Percentiles rank a stretch among this genome's conserved stretches.
Evolutionary conservation across 2,113 vertebrate genomes (phyloP).

Genomic region (Cavia aperea): DNA sequence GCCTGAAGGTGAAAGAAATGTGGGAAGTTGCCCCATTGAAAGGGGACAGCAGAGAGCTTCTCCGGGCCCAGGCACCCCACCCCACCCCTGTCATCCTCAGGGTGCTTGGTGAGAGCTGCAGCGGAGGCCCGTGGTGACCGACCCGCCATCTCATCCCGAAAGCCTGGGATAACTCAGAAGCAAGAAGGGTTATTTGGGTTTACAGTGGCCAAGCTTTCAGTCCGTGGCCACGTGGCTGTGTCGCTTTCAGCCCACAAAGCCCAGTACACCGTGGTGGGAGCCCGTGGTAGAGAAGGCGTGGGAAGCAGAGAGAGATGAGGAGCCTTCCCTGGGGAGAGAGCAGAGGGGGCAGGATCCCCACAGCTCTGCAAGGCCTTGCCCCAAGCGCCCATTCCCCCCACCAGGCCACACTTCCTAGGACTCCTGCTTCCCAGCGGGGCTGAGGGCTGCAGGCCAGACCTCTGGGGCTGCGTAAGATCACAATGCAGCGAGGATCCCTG

Average conservation of each 20-base stretch:
- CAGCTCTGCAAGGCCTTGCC: not conserved
- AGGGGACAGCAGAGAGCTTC: not conserved
- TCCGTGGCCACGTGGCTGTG: not conserved
- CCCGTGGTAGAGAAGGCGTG: not conserved
- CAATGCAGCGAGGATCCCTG: not conserved
- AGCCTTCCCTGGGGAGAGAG: not conserved
- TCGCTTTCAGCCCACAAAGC: not conserved
- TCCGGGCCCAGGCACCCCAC: accelerated
- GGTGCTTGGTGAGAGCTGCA: no score
- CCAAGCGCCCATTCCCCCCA: no score
- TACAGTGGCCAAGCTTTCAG: not conserved
- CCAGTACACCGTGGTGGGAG: not conserved
- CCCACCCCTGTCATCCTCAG: not conserved
- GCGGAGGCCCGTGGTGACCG: not conserved
- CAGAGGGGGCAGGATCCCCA: not conserved
- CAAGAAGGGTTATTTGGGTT: not conserved
- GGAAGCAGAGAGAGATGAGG: not conserved
- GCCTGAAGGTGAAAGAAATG: not conserved
- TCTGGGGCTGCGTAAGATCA: not conserved
- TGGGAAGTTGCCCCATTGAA: not conserved
- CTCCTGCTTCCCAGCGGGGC: not conserved
- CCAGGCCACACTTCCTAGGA: not conserved
- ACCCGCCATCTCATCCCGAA: not conserved
- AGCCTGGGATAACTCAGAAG: not conserved
- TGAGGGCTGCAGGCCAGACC: no score